These are phyloP conservation scores for Thripadectes ignobilis DNA, from an alignment of 2,797 vertebrate genomes.

Conservation along the genomic window DNA sequence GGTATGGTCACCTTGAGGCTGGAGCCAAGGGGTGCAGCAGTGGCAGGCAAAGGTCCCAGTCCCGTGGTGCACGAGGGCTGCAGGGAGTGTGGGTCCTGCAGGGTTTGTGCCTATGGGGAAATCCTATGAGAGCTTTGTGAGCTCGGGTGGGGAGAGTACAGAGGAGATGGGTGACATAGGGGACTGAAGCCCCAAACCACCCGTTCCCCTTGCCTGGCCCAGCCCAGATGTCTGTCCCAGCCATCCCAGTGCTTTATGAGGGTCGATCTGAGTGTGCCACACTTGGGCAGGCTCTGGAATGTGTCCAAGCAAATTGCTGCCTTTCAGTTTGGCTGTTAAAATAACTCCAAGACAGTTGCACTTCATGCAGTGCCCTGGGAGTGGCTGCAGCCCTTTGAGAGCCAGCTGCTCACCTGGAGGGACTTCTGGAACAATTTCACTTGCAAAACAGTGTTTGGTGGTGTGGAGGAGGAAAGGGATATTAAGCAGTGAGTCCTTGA, in stretches of 20 bases:
- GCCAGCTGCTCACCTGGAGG: background rate
- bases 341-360: background rate
- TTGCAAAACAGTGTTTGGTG: background rate
- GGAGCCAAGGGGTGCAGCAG: background rate
- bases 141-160: rapidly evolving
- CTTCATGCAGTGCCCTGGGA: background rate
- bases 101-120: background rate
- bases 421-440: background rate
- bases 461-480: background rate
- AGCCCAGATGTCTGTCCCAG: background rate
- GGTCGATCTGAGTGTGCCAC: background rate
- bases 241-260: background rate
- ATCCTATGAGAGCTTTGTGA: background rate
- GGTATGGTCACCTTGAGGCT: background rate
- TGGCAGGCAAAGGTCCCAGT: background rate
- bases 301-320: background rate
- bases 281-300: background rate
- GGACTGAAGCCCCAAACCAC: background rate
- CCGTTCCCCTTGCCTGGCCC: background rate
- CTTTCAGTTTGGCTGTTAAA: background rate
- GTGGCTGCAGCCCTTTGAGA: background rate
- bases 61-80: rapidly evolving
- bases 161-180: background rate
- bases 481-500: background rate
- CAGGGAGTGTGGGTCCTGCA: background rate